These are phyloP conservation scores for Anomalospiza imberbis DNA, from an alignment of 2,797 vertebrate genomes.

Conservation along the genomic window DNA sequence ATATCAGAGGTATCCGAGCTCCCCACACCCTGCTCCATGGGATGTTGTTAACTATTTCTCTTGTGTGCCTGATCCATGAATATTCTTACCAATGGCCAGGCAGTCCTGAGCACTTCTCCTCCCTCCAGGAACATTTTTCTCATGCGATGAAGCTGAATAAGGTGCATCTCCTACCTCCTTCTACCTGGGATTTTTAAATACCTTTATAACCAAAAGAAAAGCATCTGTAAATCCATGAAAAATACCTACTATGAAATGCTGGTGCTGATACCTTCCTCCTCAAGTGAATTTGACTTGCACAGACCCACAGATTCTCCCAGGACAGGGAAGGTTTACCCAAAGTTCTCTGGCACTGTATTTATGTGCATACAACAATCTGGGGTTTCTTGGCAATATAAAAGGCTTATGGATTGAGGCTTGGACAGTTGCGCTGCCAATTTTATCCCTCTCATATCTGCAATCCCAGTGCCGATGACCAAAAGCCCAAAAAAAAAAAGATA, in stretches of 20 bases:
- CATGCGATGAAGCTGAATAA: neutral
- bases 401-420: neutral
- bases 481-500: neutral
- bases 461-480: neutral
- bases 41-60: neutral
- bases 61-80: neutral
- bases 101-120: neutral
- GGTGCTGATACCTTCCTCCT: neutral
- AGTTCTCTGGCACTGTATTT: neutral
- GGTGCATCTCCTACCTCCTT: neutral
- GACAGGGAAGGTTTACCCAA: neutral
- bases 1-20: neutral
- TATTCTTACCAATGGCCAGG: neutral
- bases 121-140: neutral
- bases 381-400: slow-evolving; percentile 39
- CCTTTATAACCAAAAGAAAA: neutral
- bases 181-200: neutral
- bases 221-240: neutral
- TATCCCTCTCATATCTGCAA: neutral
- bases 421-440: neutral
- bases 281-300: neutral
- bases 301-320: neutral
- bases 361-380: neutral
- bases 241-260: neutral
- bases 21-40: neutral